These are phyloP conservation scores for Psilopsiagon aymara DNA, from an alignment of 2,113 vertebrate species.

Conservation along the genomic window DNA sequence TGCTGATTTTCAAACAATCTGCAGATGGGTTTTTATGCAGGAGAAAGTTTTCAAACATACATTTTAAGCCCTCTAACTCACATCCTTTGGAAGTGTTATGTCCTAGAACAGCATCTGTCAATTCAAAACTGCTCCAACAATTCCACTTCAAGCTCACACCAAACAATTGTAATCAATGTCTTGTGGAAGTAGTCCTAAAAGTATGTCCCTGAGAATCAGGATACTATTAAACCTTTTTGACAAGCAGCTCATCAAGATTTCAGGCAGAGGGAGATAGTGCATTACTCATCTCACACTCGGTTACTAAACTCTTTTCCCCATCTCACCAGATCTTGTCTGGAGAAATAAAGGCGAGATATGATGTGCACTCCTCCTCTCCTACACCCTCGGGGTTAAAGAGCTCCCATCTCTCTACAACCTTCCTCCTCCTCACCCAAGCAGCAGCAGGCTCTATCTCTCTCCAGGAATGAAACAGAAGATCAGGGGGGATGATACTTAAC, in stretches of 20 bases:
- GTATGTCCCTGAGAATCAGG: background rate
- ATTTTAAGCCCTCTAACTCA: background rate
- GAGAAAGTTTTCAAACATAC: background rate
- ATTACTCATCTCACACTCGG: background rate
- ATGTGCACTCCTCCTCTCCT: background rate
- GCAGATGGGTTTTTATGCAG: background rate
- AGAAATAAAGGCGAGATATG: background rate
- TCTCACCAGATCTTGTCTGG: background rate
- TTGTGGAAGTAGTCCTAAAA: background rate
- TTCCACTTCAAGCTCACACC: background rate
- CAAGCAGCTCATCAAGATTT: background rate
- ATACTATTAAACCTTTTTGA: background rate
- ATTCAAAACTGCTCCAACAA: background rate
- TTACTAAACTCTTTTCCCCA: background rate
- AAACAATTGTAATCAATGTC: background rate
- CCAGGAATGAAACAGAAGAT: background rate
- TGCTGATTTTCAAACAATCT: background rate
- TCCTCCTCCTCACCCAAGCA: background rate
- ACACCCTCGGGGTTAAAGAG: background rate
- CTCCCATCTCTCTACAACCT: background rate
- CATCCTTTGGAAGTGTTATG: background rate
- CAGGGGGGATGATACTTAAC: accelerated
- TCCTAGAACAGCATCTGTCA: background rate
- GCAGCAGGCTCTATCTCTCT: accelerated
- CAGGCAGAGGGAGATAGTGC: accelerated